A percentile compares a stretch with the other conserved stretches of the same genome.
These are phyloP conservation scores for Venustoraphidia nigricollis DNA, from an alignment of 2,888 invertebrate species.

Conservation along the genomic window DNA sequence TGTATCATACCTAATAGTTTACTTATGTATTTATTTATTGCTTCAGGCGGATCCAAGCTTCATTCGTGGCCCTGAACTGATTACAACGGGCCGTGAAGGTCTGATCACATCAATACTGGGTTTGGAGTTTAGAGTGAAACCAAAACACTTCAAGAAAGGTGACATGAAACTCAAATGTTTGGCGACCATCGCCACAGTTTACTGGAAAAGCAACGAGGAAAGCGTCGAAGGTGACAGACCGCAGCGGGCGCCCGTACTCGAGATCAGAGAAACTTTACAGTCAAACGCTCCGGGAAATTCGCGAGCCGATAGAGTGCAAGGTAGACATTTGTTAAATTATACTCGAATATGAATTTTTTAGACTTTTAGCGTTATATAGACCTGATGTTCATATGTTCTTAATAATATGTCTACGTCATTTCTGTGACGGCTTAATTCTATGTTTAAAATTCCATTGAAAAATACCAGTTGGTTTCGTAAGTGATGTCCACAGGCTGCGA, in stretches of 20 bases:
- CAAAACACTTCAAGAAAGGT: constrained; percentile 67
- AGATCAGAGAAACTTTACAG: constrained; percentile 56
- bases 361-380: no score
- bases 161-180: constrained; percentile 81
- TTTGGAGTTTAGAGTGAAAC: constrained; percentile 65
- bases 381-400: no score
- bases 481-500: no score
- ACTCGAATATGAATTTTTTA: no score
- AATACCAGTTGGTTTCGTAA: no score
- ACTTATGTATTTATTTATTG: not conserved
- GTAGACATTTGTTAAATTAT: constrained; percentile 21
- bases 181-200: constrained; percentile 73
- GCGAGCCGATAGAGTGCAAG: constrained; percentile 60
- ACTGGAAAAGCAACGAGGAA: constrained; percentile 78
- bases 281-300: constrained; percentile 33
- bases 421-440: no score
- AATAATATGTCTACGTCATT: no score
- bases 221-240: constrained; percentile 67
- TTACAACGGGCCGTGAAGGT: constrained; percentile 40
- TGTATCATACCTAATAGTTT: no score
- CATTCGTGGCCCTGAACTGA: constrained; percentile 29
- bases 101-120: constrained; percentile 63
- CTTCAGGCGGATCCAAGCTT: not conserved
- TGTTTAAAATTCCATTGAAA: no score
- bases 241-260: constrained; percentile 57